phyloP scores from a whole-genome alignment of 2,888 invertebrate genomes.

The Megamerina dolium region DNA sequence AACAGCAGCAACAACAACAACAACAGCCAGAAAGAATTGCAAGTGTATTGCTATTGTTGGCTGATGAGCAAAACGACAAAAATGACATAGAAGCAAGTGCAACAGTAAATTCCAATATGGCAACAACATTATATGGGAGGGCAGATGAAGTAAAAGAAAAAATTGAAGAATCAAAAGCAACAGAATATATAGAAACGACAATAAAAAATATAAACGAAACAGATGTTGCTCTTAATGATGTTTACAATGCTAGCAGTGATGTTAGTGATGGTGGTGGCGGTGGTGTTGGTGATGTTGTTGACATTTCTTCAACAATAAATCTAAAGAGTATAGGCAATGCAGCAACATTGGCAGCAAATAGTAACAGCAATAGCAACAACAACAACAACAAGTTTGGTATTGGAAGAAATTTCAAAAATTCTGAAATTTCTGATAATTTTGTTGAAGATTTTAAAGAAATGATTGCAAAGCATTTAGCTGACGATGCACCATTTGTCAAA shows the following conservation, averaged over 20 bases:
- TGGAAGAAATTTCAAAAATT: slow-evolving; percentile 10
- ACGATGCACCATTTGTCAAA: slow-evolving; percentile 11
- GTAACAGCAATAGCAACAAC: slow-evolving; percentile 10
- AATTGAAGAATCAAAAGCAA: slow-evolving; percentile 3
- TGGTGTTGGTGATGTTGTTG: not conserved
- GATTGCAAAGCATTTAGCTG: slow-evolving; percentile 26
- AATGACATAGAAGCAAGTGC: not conserved
- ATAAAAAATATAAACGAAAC: not conserved
- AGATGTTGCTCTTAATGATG: slow-evolving; percentile 1
- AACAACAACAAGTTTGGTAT: slow-evolving; percentile 6
- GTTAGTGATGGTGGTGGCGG: not conserved
- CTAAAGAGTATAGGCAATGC: slow-evolving; percentile 4
- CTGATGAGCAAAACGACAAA: not conserved
- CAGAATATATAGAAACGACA: not conserved
- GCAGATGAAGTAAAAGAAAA: not conserved
- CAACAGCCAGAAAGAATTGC: slow-evolving; percentile 2
- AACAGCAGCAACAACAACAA: slow-evolving; percentile 18
- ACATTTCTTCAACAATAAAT: slow-evolving; percentile 12
- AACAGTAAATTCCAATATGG: slow-evolving; percentile 4
- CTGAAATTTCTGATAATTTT: slow-evolving; percentile 19
- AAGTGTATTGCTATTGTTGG: not conserved
- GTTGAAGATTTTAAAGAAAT: slow-evolving; percentile 29
- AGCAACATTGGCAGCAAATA: slow-evolving; percentile 14
- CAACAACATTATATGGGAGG: not conserved
- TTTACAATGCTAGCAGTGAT: not conserved